Evolutionary conservation across 2,113 vertebrate genomes (phyloP).

Genomic region (Chascanopsetta lugubris): DNA sequence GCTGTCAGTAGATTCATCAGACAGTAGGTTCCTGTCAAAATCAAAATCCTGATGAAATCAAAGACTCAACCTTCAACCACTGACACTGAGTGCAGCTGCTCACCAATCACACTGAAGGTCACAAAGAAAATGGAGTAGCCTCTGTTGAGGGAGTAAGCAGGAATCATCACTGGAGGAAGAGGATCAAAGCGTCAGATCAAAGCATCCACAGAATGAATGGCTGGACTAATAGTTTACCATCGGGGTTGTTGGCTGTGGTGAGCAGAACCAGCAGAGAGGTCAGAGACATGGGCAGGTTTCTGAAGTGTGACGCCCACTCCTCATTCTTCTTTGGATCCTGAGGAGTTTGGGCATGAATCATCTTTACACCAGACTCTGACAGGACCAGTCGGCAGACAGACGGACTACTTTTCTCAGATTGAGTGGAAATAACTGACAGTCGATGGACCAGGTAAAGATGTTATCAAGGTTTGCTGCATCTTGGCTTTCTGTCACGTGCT

Average conservation of each 20-base stretch:
- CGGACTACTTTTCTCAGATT: no score
- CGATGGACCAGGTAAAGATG: no score
- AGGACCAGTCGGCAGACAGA: no score
- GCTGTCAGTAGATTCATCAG: constrained; percentile 97
- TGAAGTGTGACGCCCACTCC: constrained; percentile 90
- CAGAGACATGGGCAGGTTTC: constrained; percentile 83
- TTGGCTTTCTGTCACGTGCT: no score
- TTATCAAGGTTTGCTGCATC: no score
- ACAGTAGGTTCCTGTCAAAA: constrained; percentile 89
- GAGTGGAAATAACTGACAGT: no score
- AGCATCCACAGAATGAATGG: background rate
- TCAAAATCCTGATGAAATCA: background rate
- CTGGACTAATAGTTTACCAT: constrained; percentile 78
- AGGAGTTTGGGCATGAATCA: no score
- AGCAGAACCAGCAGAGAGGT: constrained; percentile 92
- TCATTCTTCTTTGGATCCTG: constrained; percentile 84
- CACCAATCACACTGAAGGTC: constrained; percentile 91
- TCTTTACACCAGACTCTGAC: no score
- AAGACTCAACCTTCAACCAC: fast-evolving
- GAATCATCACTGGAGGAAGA: constrained; percentile 88
- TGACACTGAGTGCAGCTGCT: constrained; percentile 54
- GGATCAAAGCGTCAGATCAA: background rate
- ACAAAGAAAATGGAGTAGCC: constrained; percentile 92
- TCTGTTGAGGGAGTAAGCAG: constrained; percentile 89
- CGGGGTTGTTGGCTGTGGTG: constrained; percentile 96